Evolutionary conservation across 2,888 invertebrate genomes (phyloP).

Genomic region (Scaptomyza caliginosa): DNA sequence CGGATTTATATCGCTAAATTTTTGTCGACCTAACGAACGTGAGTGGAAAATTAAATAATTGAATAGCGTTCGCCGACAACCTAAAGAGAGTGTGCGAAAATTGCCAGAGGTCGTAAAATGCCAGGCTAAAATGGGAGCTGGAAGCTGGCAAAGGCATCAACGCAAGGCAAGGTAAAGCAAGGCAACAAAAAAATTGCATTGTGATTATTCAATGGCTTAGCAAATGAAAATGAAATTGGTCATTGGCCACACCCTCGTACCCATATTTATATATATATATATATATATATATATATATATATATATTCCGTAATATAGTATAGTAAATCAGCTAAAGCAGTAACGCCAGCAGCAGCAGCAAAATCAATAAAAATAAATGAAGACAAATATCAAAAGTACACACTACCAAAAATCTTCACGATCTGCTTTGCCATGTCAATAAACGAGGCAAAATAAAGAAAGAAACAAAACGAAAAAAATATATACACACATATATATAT

Average conservation of each 20-base stretch:
- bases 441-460: slow-evolving; percentile 47
- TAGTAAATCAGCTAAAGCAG: slow-evolving; percentile 51
- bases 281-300: slow-evolving; percentile 17
- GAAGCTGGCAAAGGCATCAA: slow-evolving; percentile 28
- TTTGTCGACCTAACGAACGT: slow-evolving; percentile 71
- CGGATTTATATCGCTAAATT: slow-evolving; percentile 61
- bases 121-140: slow-evolving; percentile 51
- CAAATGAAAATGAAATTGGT: slow-evolving; percentile 74
- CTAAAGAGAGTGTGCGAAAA: slow-evolving; percentile 59
- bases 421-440: slow-evolving; percentile 65
- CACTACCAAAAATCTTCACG: slow-evolving; percentile 57
- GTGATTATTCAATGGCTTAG: slow-evolving; percentile 75
- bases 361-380: slow-evolving; percentile 75
- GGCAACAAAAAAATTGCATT: slow-evolving; percentile 61
- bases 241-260: slow-evolving; percentile 52
- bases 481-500: slow-evolving; percentile 9
- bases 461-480: slow-evolving; percentile 4
- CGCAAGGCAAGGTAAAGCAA: slow-evolving; percentile 4
- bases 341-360: slow-evolving; percentile 24
- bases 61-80: slow-evolving; percentile 60
- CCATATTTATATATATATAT: slow-evolving; percentile 11
- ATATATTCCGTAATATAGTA: slow-evolving; percentile 15
- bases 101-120: slow-evolving; percentile 61
- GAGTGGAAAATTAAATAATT: slow-evolving; percentile 79
- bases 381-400: slow-evolving; percentile 66